Evolutionary conservation across 2,888 invertebrate species (phyloP).

Genomic region (Coelopa pilipes): DNA sequence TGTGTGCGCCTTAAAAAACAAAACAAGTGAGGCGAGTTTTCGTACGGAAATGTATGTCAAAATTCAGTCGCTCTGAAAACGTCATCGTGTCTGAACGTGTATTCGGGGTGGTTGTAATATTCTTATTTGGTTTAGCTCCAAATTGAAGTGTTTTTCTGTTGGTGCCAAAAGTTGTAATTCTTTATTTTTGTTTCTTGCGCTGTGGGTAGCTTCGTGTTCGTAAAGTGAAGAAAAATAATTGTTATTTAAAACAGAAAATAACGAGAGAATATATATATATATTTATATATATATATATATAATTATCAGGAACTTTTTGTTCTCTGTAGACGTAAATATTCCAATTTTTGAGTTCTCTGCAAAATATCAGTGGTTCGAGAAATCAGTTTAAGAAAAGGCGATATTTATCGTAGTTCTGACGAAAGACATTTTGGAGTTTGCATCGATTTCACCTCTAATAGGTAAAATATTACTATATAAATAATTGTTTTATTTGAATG

Average conservation of each 20-base stretch:
- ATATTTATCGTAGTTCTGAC: neutral
- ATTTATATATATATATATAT: neutral
- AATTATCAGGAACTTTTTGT: neutral
- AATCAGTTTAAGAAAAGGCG: neutral
- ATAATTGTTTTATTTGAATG: neutral
- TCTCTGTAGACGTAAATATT: too few species aligned
- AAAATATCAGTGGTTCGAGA: too few species aligned
- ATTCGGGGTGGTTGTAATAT: neutral
- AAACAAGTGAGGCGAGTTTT: neutral
- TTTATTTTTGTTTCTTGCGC: neutral
- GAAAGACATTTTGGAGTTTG: neutral
- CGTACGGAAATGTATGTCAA: slow-evolving; percentile 30
- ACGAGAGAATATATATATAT: neutral
- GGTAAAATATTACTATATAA: neutral
- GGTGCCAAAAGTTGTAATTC: neutral
- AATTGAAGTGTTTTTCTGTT: slow-evolving; percentile 14
- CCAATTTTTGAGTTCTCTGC: too few species aligned
- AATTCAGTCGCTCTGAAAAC: slow-evolving; percentile 29
- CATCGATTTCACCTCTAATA: neutral
- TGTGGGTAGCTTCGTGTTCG: neutral
- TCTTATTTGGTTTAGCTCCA: neutral
- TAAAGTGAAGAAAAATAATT: neutral
- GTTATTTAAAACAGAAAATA: neutral
- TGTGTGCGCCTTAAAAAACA: neutral
- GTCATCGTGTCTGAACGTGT: slow-evolving; percentile 14